Percentiles rank a stretch among this genome's conserved stretches.
These are phyloP conservation scores for Panzeria rudis DNA, from an alignment of 2,888 invertebrate species.

Conservation along the genomic window DNA sequence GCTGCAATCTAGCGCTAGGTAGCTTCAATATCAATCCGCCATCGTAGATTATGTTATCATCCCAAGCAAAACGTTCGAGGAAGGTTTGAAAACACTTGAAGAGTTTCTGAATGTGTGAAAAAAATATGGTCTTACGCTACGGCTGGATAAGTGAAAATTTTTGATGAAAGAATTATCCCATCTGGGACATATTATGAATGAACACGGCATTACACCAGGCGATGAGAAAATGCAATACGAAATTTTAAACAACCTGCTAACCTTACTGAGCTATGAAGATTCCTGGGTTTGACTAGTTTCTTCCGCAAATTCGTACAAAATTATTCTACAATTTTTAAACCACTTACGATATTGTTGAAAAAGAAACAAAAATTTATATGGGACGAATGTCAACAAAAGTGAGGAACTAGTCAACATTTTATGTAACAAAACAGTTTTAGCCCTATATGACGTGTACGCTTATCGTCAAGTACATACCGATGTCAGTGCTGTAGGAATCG, in stretches of 20 bases:
- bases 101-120: background rate
- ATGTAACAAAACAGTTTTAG: background rate
- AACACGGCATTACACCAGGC: constrained; percentile 13
- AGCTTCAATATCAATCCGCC: too few species aligned
- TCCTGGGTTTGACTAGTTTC: constrained; percentile 42
- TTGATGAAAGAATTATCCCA: background rate
- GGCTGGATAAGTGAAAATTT: background rate
- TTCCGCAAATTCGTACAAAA: constrained; percentile 58
- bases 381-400: background rate
- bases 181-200: background rate
- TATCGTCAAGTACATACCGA: constrained; percentile 39
- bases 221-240: constrained; percentile 21
- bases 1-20: too few species aligned
- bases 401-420: background rate
- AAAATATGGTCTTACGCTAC: background rate
- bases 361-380: background rate
- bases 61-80: too few species aligned
- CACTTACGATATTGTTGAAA: constrained; percentile 68
- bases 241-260: constrained; percentile 5
- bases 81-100: background rate
- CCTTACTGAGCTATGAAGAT: constrained; percentile 15
- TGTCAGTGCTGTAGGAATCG: constrained; percentile 40
- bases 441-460: background rate
- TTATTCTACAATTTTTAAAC: constrained; percentile 52
- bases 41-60: too few species aligned